phyloP scores from a whole-genome alignment of 2,113 vertebrate species.

The Phrynocephalus versicolor region DNA sequence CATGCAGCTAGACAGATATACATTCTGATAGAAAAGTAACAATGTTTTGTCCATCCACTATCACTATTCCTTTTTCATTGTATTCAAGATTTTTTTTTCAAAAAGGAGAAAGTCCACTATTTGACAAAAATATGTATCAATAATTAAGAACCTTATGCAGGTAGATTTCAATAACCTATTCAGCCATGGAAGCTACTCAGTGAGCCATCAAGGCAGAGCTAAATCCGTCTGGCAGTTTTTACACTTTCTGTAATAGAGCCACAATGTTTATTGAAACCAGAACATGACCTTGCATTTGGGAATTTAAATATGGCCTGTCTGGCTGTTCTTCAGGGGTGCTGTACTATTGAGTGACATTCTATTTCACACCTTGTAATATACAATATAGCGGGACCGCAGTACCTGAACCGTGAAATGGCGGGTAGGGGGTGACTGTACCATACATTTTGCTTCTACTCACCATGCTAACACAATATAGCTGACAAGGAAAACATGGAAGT shows the following conservation, averaged over 20 bases:
- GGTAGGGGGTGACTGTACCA: neutral
- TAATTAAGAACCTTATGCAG: neutral
- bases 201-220: conserved; percentile 3
- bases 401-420: no score
- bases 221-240: neutral
- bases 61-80: neutral
- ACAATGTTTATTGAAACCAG: conserved; percentile 1
- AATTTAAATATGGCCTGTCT: neutral
- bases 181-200: neutral
- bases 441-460: neutral
- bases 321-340: neutral
- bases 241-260: conserved; percentile 3
- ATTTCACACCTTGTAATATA: neutral
- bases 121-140: neutral
- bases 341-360: neutral
- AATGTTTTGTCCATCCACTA: neutral
- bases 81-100: neutral
- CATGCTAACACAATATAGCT: neutral
- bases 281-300: neutral
- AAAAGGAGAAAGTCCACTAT: neutral
- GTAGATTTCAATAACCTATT: neutral
- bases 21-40: no score
- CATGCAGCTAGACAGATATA: no score
- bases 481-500: neutral
- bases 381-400: no score